Base-by-base conservation (phyloP, 2,113 vertebrate genomes). In the Phrynocephalus versicolor region DNA sequence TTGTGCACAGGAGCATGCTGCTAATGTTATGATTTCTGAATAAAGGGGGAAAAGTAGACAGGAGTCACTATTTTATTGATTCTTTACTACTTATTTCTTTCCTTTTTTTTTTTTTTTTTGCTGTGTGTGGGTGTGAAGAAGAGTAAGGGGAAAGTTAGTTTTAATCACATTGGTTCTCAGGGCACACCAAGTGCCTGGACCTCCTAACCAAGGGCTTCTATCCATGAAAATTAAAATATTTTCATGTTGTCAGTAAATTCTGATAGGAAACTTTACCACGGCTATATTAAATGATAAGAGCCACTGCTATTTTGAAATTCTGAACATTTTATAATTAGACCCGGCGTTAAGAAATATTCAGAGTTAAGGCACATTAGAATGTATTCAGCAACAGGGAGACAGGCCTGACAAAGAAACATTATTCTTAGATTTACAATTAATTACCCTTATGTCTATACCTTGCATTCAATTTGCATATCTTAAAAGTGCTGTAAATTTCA, bases 391-490 rank as follows among this genome's bases (percentile, higher is more conserved):
- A 97, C 96, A 97, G 93, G 95, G 96, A 98, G 97, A 98, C 97
- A 96, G 97, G 95, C 95, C 96, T 99, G 98, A 98, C 98, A 98
- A 97, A 97, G 96, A 97, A 98, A 98, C 98, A 98, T 98, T 98
- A 98, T 98, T 98, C 97, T 97, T 97, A 96, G 97, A 98, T 98
- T 98, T 98, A 98, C 97, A 98, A 99, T 99, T 98, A 99, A 99
- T 99, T 99, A 99, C 98, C 97, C 97, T 97, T 97, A 97, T 95
- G 97, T 98, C 98, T 97, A 97, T 97, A 97, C 96, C 96, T 97
- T 96, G 97, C 97, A 98, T 98, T 96, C 94, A 96, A 99, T 99
- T 98, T 99, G 97, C 97, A 99, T 99, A 98, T 98, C 97, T 98
- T 97, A 97, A 97, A 97, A 97, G 96, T 96, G 97, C 94, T 95